Evolutionary conservation across 2,113 vertebrate species (phyloP), one percentile per base, ranked within the genome.

Genomic region (Triplophysa dalaica): DNA sequence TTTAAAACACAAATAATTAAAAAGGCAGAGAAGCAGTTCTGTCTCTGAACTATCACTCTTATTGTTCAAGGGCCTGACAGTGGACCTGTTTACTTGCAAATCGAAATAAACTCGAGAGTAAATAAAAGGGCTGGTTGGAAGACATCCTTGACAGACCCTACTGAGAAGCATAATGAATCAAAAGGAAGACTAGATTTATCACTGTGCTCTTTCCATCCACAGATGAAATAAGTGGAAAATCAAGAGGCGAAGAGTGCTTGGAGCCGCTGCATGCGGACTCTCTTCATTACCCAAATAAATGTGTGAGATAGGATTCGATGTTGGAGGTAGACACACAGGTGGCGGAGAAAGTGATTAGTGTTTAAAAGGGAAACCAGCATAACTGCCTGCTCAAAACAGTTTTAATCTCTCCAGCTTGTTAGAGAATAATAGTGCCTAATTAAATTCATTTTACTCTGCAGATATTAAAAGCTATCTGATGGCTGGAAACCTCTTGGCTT

Each of bases 371-470:
- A 76, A 70, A 56, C 41, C 17, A 17, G 69, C 43, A 26, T 13
- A 13, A 24, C 52, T 61, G 64, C 26, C 60, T 56, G 29, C 48
- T 74, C 12, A n/a, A 70, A 43, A 48, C 17, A 22, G 12, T 43
- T 19, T 80, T 69, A 82, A 81, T 58, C 66, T 21, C 52, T 41
- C 54, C n/a, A 24, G 75, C 70, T 65, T 16, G 19, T 29, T 68
- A 12, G 58, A 64, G 76, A 63, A 77, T 68, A 73, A 66, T 12
- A 63, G 29, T 0, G 60, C 10, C 74, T 80, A 78, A 84, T 82
- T 74, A 80, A 60, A 84, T 86, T 80, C 64, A 78, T 50, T 19
- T 74, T 61, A 77, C 70, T 81, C 48, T 56, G 64, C 63, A 63
- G 75, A 73, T 76, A 74, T 75, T 70, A 67, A 50, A 52, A 56